Evolutionary conservation across 2,888 invertebrate genomes (phyloP).

Genomic region (Phragmatobia fuliginosa): DNA sequence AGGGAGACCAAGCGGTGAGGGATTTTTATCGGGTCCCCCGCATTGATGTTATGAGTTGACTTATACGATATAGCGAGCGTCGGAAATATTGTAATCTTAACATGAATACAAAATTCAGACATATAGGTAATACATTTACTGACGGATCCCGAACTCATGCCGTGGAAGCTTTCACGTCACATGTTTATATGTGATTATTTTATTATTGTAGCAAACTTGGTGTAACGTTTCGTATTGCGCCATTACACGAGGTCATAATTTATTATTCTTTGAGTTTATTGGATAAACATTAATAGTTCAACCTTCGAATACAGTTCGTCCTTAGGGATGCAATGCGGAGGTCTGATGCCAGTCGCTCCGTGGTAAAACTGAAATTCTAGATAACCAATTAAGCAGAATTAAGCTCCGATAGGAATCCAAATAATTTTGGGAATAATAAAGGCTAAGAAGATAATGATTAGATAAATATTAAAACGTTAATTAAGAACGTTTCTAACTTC

Average conservation of each 20-base stretch:
- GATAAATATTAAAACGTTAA: slow-evolving; percentile 16
- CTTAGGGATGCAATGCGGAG: no score
- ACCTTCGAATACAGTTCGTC: no score
- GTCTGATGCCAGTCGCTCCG: no score
- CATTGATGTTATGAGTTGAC: slow-evolving; percentile 68
- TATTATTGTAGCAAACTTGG: slow-evolving; percentile 47
- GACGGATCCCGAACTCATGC: slow-evolving; percentile 59
- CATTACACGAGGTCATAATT: slow-evolving; percentile 21
- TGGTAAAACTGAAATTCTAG: no score
- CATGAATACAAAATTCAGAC: slow-evolving; percentile 73
- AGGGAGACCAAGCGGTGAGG: slow-evolving; percentile 60
- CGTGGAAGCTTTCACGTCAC: slow-evolving; percentile 58
- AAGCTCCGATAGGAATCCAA: no score
- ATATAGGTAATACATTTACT: slow-evolving; percentile 68
- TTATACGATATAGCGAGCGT: slow-evolving; percentile 65
- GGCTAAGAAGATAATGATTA: no score
- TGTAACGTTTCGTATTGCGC: slow-evolving; percentile 31
- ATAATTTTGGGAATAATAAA: no score
- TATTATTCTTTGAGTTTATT: slow-evolving; percentile 20
- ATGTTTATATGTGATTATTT: slow-evolving; percentile 55
- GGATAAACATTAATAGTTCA: no score
- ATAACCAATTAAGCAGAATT: no score
- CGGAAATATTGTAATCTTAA: slow-evolving; percentile 75
- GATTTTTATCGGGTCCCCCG: slow-evolving; percentile 70
- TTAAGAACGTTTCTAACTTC: slow-evolving; percentile 8